A percentile compares a stretch with the other conserved stretches of the same genome.
Conservation (phyloP, 2,888 invertebrate species). For the Rotaria macrura region DNA sequence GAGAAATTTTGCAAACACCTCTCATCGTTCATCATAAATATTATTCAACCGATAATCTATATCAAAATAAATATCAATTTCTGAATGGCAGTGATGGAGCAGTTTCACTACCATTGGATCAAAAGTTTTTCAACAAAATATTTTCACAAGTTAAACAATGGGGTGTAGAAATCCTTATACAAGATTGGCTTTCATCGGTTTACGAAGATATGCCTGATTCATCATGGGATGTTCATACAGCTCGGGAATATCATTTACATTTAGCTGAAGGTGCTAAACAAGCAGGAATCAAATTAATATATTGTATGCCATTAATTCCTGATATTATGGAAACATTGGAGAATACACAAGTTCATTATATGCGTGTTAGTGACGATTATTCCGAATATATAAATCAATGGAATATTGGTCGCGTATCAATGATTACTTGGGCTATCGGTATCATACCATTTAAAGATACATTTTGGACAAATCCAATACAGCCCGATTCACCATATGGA, state of each 20-base stretch:
- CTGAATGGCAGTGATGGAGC: neutral
- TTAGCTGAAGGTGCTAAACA: slow-evolving; percentile 17
- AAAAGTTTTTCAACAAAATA: neutral
- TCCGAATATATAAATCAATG: slow-evolving; percentile 38
- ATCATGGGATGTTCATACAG: neutral
- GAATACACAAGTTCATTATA: slow-evolving; percentile 35
- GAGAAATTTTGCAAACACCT: neutral
- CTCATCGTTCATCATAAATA: slow-evolving; percentile 10
- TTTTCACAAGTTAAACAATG: slow-evolving; percentile 20
- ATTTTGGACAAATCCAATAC: slow-evolving; percentile 40
- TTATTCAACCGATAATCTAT: slow-evolving; percentile 13
- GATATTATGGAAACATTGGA: slow-evolving; percentile 1
- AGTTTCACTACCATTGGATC: slow-evolving; percentile 1
- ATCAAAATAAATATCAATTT: neutral
- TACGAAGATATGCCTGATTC: slow-evolving; percentile 1
- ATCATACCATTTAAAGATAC: slow-evolving; percentile 42
- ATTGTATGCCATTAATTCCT: slow-evolving; percentile 16
- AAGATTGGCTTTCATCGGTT: slow-evolving; percentile 10
- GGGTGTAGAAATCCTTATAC: slow-evolving; percentile 20
- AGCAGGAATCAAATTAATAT: neutral
- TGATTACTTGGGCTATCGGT: slow-evolving; percentile 40
- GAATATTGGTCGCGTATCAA: slow-evolving; percentile 41
- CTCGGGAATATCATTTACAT: slow-evolving; percentile 11
- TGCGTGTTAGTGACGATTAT: slow-evolving; percentile 41
- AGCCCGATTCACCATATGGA: slow-evolving; percentile 39